Evolutionary conservation across 2,888 invertebrate genomes (phyloP).

Genomic region (Pachymerium ferrugineum): DNA sequence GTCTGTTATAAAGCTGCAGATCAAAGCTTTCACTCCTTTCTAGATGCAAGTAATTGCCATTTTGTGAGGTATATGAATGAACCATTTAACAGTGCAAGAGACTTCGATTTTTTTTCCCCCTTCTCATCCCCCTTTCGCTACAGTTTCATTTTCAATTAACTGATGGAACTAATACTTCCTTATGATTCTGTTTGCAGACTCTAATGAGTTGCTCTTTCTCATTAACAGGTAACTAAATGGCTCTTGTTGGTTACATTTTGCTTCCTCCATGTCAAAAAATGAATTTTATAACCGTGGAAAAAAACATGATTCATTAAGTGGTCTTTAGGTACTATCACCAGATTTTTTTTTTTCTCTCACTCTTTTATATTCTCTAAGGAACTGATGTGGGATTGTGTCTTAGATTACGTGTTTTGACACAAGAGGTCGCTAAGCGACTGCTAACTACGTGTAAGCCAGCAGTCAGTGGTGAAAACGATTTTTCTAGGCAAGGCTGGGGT

Average conservation of each 20-base stretch:
- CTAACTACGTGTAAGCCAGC: too few species aligned
- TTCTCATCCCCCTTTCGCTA: not conserved
- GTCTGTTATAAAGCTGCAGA: too few species aligned
- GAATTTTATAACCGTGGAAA: not conserved
- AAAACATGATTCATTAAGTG: not conserved
- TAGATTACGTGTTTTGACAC: slow-evolving; percentile 4
- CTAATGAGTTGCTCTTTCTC: slow-evolving; percentile 27
- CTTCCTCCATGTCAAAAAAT: slow-evolving; percentile 22
- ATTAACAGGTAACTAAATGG: slow-evolving; percentile 25
- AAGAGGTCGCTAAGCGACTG: not conserved
- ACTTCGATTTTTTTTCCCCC: not conserved
- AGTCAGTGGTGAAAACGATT: not conserved
- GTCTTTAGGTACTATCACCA: not conserved
- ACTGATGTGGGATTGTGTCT: not conserved
- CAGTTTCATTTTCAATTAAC: slow-evolving; percentile 15
- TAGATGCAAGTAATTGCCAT: not conserved
- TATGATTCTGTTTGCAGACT: slow-evolving; percentile 16
- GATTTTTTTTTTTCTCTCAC: not conserved
- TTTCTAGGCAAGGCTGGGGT: not conserved
- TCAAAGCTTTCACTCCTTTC: too few species aligned
- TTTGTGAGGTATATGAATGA: not conserved
- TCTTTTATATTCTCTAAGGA: not conserved
- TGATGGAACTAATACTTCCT: slow-evolving; percentile 19
- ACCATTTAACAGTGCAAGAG: not conserved
- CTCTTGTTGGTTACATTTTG: not conserved